A percentile compares a stretch with the other conserved stretches of the same genome.
These are phyloP conservation scores for Sminthurinus signatus DNA, from an alignment of 1,140 invertebrate genomes.

Conservation along the genomic window DNA sequence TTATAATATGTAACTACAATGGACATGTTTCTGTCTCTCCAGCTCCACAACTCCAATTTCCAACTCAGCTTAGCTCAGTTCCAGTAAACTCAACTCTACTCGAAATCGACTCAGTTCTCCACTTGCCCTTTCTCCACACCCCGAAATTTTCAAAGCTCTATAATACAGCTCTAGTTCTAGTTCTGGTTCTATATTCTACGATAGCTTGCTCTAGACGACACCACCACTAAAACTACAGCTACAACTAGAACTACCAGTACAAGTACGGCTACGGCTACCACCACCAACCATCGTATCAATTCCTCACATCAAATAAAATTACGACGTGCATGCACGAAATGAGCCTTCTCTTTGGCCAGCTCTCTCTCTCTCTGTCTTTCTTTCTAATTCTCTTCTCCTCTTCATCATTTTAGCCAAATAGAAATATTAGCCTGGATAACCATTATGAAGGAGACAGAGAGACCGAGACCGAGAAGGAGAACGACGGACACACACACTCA, in stretches of 20 bases:
- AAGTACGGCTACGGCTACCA: no score
- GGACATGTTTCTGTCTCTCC: no score
- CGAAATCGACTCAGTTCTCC: no score
- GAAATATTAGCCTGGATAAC: slow-evolving; percentile 3
- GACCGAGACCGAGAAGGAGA: background rate
- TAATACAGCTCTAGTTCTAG: no score
- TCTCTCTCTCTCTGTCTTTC: background rate
- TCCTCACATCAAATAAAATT: slow-evolving; percentile 15
- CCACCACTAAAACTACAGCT: no score
- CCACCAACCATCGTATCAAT: slow-evolving; percentile 4
- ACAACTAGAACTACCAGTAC: no score
- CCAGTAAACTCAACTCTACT: no score
- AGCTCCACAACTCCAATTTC: no score
- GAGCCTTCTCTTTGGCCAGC: background rate
- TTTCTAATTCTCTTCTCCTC: background rate
- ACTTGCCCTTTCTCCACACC: slow-evolving; percentile 10
- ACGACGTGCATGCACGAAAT: slow-evolving; percentile 26
- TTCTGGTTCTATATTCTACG: no score
- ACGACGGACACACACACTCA: background rate
- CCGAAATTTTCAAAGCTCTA: background rate
- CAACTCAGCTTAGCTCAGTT: no score
- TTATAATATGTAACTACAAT: no score
- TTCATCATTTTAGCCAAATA: slow-evolving; percentile 11
- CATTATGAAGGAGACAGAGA: background rate
- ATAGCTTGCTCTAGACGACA: no score